A percentile compares a stretch with the other conserved stretches of the same genome.
Evolutionary conservation across 30 jellyfish, hydroid and myxozoan species (phyloP).

Genomic region (Mastigias papua): DNA sequence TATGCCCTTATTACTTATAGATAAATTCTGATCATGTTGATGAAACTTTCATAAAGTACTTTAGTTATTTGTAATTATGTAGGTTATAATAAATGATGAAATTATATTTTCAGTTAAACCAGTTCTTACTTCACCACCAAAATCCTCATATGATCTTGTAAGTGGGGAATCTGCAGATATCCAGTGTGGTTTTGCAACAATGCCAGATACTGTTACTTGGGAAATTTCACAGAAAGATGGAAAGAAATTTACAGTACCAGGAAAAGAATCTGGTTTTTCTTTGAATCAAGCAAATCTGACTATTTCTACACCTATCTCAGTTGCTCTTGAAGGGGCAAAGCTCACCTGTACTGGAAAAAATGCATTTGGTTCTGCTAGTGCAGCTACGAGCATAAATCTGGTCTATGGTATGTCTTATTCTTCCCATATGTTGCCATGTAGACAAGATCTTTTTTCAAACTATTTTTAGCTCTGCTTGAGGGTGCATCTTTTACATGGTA

Average conservation of each 20-base stretch:
- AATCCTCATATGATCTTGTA: constrained; percentile 12
- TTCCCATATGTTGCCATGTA: not conserved
- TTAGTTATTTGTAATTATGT: not conserved
- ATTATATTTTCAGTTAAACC: constrained; percentile 35
- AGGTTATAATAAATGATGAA: not conserved
- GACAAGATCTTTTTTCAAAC: not conserved
- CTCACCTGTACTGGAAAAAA: constrained; percentile 30
- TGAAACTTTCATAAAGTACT: not conserved
- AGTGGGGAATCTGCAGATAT: constrained; percentile 45
- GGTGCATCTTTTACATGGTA: too few relatives aligned
- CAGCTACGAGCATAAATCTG: constrained; percentile 6
- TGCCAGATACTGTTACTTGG: constrained; percentile 33
- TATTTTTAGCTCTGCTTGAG: too few relatives aligned
- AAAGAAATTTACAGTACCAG: not conserved
- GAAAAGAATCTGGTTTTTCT: constrained; percentile 11
- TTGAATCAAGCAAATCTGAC: constrained; percentile 47
- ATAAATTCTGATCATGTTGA: not conserved
- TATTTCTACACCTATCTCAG: constrained; percentile 3
- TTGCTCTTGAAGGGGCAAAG: constrained; percentile 26
- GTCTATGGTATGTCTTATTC: constrained; percentile 36
- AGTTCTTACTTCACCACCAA: constrained; percentile 34
- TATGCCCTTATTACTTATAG: too few relatives aligned
- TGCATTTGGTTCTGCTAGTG: constrained; percentile 23
- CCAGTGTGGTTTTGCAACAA: constrained; percentile 27
- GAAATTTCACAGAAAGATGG: constrained; percentile 21